Conservation (phyloP, 2,888 invertebrate species). For the Conus canariensis region DNA sequence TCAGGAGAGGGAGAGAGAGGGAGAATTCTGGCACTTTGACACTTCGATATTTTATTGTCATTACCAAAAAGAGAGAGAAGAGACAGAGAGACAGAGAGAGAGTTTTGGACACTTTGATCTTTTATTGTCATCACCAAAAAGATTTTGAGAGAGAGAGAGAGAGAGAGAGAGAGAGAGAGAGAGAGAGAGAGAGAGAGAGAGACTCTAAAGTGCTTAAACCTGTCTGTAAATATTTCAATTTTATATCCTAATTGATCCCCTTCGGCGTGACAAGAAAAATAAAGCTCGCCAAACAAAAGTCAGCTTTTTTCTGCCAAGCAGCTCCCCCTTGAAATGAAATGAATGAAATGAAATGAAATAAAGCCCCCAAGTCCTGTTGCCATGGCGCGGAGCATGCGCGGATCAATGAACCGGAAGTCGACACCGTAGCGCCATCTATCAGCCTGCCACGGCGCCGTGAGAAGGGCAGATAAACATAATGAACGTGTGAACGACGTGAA, state of each 20-base stretch:
- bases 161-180: neutral
- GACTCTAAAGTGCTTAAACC: conserved; percentile 30
- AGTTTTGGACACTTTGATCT: too few relatives aligned
- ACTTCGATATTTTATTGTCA: too few relatives aligned
- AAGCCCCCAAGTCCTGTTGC: conserved; percentile 25
- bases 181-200: neutral
- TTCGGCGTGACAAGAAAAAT: neutral
- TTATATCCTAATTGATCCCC: conserved; percentile 31
- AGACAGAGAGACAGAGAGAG: too few relatives aligned
- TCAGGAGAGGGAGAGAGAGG: too few relatives aligned
- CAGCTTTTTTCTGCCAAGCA: neutral
- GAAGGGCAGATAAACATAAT: conserved; percentile 26
- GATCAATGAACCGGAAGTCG: conserved; percentile 42
- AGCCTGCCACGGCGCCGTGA: neutral
- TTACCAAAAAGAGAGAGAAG: too few relatives aligned
- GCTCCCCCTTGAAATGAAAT: too few relatives aligned
- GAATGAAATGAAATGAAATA: too few relatives aligned
- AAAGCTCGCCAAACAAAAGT: conserved; percentile 29
- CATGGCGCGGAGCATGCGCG: conserved; percentile 33
- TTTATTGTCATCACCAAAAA: too few relatives aligned
- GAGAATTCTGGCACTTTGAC: too few relatives aligned
- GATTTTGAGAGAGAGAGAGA: too few relatives aligned
- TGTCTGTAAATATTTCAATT: conserved; percentile 34
- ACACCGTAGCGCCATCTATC: conserved; percentile 37
- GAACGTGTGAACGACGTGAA: conserved; percentile 3